Base-by-base conservation (phyloP, 2,888 invertebrate species). In the Noctua pronuba region DNA sequence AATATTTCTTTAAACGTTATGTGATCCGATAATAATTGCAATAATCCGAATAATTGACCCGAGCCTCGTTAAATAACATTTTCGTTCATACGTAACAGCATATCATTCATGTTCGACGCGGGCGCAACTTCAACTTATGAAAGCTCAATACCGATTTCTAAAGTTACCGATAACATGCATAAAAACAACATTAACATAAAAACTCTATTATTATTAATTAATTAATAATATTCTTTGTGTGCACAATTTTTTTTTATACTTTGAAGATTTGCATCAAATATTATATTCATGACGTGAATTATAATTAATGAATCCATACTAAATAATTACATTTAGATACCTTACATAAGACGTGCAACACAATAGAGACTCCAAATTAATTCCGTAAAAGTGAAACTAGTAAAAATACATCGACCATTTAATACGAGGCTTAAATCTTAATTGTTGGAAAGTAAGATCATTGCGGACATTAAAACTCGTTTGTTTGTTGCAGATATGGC, bases 401-500 rank as follows among this genome's bases (percentile, higher is more conserved):
- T 77, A 62, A 71, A 76, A 69, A 55, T 76, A 71, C 71, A 71
- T 65, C 7, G 73, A 71, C 62, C 21, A 49, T 75, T 78, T 72
- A 67, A 71, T 64, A 73, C 75, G 76, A 55, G 68, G 64, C 38
- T 75, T 55, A 49, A 64, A 58, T 77, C 35, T 75, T 85, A 80
- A 85, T 80, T 75, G 80, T 83, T 75, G 71, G 75, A 83, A 83
- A 85, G 79, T 84, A 49, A 75, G n/a, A 21, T 71, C 3, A 55
- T 62, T 38, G 38, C 58, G 46, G 64, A 69, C 38, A n/a, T 49
- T 58, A 66, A 67, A 69, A 74, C 55, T 31, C 64, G 73, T 77
- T 83, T 89, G 88, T 91, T 90, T 88, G 96, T 96, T 96, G 80
- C 95, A 98, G 98, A 93, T 97, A 92, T 95, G 97, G 92, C 95